Evolutionary conservation across 2,113 vertebrate genomes (phyloP).

Genomic region (Anarrhichthys ocellatus): DNA sequence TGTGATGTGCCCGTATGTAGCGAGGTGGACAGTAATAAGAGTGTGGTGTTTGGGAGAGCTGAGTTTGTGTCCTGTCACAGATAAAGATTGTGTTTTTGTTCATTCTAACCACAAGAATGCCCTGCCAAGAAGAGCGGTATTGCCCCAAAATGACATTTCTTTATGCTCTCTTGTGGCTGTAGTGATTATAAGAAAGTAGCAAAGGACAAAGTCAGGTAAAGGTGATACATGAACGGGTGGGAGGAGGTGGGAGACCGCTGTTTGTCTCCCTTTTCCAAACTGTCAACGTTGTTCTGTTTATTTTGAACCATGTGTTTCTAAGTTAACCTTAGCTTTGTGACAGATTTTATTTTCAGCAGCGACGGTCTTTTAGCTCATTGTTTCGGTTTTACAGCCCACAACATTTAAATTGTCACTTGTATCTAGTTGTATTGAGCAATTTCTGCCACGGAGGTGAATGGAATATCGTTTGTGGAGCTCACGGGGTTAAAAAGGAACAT

Average conservation of each 20-base stretch:
- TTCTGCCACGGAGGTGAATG: background rate
- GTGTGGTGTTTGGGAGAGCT: background rate
- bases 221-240: too few species aligned
- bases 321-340: background rate
- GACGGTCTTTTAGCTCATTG: background rate
- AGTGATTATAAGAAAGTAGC: background rate
- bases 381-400: background rate
- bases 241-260: too few species aligned
- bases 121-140: too few species aligned
- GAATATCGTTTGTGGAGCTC: background rate
- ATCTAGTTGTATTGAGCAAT: too few species aligned
- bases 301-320: too few species aligned
- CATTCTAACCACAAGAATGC: too few species aligned
- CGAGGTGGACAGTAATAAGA: background rate
- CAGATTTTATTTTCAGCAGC: background rate
- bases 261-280: too few species aligned
- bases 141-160: too few species aligned
- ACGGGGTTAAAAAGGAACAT: background rate
- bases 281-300: too few species aligned
- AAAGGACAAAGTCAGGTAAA: background rate
- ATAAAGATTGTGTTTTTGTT: too few species aligned
- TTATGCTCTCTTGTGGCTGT: background rate
- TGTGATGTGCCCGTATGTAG: background rate
- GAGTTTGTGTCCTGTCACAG: background rate
- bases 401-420: background rate